Conservation (phyloP, 2,113 vertebrate species). For the Calcarius ornatus region DNA sequence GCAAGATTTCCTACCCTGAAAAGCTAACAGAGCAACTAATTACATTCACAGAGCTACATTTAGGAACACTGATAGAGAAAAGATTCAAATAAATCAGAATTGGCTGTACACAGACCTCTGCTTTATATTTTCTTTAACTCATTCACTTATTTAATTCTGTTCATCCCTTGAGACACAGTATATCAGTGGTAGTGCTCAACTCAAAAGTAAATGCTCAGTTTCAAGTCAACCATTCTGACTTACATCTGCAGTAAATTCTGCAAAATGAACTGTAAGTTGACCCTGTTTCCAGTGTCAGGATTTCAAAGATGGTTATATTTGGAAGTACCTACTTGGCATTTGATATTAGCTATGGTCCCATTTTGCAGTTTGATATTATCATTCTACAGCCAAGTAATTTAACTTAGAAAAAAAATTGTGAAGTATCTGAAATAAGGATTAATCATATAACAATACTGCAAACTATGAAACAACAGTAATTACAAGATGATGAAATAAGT, state of each 20-base stretch:
- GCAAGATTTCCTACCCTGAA: background rate
- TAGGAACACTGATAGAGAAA: background rate
- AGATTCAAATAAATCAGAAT: background rate
- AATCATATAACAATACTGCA: background rate
- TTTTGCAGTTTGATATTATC: background rate
- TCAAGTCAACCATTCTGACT: background rate
- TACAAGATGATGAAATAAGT: background rate
- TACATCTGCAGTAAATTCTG: background rate
- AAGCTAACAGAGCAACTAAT: background rate
- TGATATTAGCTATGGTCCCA: background rate
- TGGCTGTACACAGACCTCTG: background rate
- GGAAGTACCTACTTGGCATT: background rate
- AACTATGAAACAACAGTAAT: background rate
- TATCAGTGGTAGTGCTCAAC: background rate
- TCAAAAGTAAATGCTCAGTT: background rate
- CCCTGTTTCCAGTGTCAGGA: background rate
- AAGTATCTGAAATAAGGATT: background rate
- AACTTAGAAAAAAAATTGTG: background rate
- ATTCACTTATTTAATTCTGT: background rate
- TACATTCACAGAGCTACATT: background rate
- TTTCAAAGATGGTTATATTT: background rate
- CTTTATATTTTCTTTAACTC: background rate
- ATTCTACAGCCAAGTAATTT: background rate
- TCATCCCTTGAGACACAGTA: background rate
- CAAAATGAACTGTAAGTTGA: background rate